Evolutionary conservation across 2,888 invertebrate genomes (phyloP).

Genomic region (Antheraea yamamai): DNA sequence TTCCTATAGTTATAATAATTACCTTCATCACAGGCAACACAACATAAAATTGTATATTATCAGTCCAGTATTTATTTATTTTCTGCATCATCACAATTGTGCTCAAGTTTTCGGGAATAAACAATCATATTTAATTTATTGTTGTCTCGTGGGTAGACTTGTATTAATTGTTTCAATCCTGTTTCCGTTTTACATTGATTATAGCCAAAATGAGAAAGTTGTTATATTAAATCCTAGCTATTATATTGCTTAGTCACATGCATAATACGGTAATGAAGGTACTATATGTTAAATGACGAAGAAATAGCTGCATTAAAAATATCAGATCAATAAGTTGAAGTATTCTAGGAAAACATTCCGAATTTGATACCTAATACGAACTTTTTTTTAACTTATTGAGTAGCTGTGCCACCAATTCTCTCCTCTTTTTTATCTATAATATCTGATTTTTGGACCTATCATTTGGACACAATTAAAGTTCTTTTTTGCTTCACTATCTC

Average conservation of each 20-base stretch:
- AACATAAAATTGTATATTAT: background rate
- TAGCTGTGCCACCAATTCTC: too few relatives aligned
- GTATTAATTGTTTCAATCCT: background rate
- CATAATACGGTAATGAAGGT: background rate
- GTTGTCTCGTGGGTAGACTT: background rate
- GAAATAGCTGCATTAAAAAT: background rate
- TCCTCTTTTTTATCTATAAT: too few relatives aligned
- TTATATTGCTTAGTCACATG: background rate
- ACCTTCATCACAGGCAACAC: background rate
- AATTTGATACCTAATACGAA: background rate
- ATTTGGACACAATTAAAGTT: too few relatives aligned
- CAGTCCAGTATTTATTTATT: background rate
- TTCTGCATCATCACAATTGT: background rate
- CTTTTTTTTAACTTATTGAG: too few relatives aligned
- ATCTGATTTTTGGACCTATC: too few relatives aligned
- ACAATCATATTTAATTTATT: background rate
- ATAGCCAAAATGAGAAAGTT: too few relatives aligned
- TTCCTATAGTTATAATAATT: background rate
- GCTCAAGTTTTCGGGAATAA: background rate
- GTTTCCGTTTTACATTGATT: background rate
- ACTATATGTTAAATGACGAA: background rate
- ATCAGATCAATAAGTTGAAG: too few relatives aligned
- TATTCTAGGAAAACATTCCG: background rate
- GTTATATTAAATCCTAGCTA: too few relatives aligned
- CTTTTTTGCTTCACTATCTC: too few relatives aligned